Base-by-base conservation (phyloP, 2,888 invertebrate species). In the Protonemura montana region DNA sequence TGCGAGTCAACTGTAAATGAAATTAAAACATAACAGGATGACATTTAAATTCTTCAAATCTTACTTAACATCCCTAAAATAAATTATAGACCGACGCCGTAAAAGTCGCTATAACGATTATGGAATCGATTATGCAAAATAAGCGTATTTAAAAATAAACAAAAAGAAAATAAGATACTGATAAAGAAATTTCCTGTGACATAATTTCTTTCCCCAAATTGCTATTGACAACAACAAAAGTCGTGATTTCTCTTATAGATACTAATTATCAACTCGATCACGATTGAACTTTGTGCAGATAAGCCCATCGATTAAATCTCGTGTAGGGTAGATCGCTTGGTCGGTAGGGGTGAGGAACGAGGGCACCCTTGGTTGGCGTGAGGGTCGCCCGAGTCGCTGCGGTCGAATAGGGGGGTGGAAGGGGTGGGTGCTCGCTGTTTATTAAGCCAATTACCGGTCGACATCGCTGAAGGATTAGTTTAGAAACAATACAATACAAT, bases 401-500 rank as follows among this genome's bases (percentile, higher is more conserved):
- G 82, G 30, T 83, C 27, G 30, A 26, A 28, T 25, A n/a, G n/a
- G 3, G 82, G 82, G 21, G 42, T 5, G n/a, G n/a, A 25, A 26
- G 82, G 42, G 41, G 82, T 42, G 10, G n/a, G 26, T n/a, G 26
- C 42, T 28, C 27, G 28, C 78, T 83, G 82, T 83, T 83, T 84
- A 76, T 84, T 84, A 84, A 84, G 59, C 59, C 84, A 84, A 84
- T 84, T 84, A 84, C 27, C 76, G 28, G 59, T 21, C 28, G 84
- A 84, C 81, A 78, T 35, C 29, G 84, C 28, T 76, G 76, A 76
- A 84, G 76, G 84, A 84, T 84, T 84, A 84, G 28, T 41, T 41
- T 35, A 30, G 25, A 82, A 82, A 82, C 82, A 82, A 82, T 82
- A 82, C 41, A 82, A 78, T 78, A 28, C 78, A 78, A 78, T 78